Percentiles rank a stretch among this genome's conserved stretches.
Evolutionary conservation across 2,113 vertebrate species (phyloP).

Genomic region (Amia ocellicauda): DNA sequence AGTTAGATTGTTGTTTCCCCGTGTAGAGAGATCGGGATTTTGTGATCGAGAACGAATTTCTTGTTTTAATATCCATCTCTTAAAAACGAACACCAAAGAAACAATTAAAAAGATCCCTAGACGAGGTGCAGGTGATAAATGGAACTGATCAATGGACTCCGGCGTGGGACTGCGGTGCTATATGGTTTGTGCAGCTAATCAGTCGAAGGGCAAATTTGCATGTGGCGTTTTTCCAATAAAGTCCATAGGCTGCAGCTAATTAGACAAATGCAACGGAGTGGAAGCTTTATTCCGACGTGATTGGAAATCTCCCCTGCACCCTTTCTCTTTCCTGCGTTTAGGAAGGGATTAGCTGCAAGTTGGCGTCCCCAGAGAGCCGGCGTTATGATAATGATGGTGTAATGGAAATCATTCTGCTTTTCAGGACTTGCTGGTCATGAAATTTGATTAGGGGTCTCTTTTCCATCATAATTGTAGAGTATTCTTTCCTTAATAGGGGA

Average conservation of each 20-base stretch:
- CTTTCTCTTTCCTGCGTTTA: conserved; percentile 25
- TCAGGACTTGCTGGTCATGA: conserved; percentile 36
- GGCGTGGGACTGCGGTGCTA: background rate
- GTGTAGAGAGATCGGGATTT: no score
- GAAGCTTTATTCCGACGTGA: conserved; percentile 33
- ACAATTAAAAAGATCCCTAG: no score
- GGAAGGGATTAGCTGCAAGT: conserved; percentile 36
- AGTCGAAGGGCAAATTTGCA: conserved; percentile 4
- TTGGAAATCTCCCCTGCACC: background rate
- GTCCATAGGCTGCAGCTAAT: conserved; percentile 13
- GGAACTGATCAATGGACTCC: conserved; percentile 1
- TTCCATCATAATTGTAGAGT: conserved; percentile 30
- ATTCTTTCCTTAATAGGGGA: conserved; percentile 30
- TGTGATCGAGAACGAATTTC: no score
- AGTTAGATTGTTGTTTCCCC: no score
- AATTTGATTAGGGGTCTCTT: conserved; percentile 35
- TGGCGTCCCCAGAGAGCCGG: conserved; percentile 19
- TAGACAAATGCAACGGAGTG: conserved; percentile 25
- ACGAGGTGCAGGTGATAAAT: background rate
- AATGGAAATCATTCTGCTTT: conserved; percentile 36
- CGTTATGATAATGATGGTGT: conserved; percentile 44
- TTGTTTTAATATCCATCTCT: no score
- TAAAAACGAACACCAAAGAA: no score
- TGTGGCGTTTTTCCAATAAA: background rate
- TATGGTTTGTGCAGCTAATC: background rate